These are phyloP conservation scores for Crossoptilon crossoptilon DNA, from an alignment of 2,797 vertebrate species.

Conservation along the genomic window DNA sequence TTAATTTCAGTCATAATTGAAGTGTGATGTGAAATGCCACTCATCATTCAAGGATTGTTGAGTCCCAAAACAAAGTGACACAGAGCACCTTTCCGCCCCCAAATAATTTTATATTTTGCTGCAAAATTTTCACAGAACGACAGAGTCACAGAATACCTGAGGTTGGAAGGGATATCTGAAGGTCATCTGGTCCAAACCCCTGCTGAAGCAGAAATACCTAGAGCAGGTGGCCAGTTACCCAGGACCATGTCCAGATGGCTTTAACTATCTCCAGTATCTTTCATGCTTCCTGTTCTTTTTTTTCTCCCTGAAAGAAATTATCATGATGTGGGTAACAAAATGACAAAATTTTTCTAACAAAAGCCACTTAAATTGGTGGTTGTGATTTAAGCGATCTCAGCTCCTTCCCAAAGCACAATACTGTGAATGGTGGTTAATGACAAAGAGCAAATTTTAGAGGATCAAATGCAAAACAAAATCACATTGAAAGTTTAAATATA, in stretches of 20 bases:
- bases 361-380: not conserved
- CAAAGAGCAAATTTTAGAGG: not conserved
- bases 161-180: not conserved
- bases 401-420: not conserved
- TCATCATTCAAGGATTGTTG: not conserved
- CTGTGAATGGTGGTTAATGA: not conserved
- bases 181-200: not conserved
- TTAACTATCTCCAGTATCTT: not conserved
- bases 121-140: not conserved
- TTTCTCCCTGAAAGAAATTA: not conserved
- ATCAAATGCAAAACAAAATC: not conserved
- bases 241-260: not conserved
- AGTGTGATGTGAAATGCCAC: not conserved
- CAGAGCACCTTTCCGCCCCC: not conserved
- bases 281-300: not conserved
- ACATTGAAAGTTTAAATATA: not conserved
- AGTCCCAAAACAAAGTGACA: not conserved
- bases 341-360: not conserved
- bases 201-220: not conserved
- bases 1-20: not conserved
- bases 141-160: not conserved
- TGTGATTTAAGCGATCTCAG: not conserved
- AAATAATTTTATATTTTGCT: not conserved
- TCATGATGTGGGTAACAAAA: not conserved
- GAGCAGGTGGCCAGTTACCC: not conserved